Evolutionary conservation across 1,140 invertebrate species (phyloP).

Genomic region (Rhynchophorus ferrugineus): DNA sequence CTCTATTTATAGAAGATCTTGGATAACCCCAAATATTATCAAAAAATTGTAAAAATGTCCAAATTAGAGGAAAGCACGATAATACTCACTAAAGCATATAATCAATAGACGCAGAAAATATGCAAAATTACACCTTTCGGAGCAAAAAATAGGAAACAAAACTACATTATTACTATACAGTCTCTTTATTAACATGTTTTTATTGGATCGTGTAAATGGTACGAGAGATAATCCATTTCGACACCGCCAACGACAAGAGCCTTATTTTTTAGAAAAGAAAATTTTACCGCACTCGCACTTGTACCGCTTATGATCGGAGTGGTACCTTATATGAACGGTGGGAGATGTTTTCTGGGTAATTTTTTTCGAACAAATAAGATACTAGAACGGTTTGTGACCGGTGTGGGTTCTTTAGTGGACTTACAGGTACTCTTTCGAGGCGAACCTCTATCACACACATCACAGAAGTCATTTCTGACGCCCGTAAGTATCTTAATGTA

Average conservation of each 20-base stretch:
- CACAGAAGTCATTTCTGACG: conserved; percentile 37
- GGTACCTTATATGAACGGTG: conserved; percentile 52
- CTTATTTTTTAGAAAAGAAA: conserved; percentile 35
- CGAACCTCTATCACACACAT: conserved; percentile 47
- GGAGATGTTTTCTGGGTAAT: conserved; percentile 56
- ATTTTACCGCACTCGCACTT: conserved; percentile 51
- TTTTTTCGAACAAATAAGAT: conserved; percentile 62
- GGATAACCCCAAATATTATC: too few relatives aligned
- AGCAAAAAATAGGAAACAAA: too few relatives aligned
- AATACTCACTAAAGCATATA: too few relatives aligned
- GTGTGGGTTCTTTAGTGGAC: conserved; percentile 67
- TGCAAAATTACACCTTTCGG: too few relatives aligned
- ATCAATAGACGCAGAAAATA: too few relatives aligned
- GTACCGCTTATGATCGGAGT: conserved; percentile 64
- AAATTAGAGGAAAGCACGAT: too few relatives aligned
- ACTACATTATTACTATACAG: too few relatives aligned
- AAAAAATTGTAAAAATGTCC: too few relatives aligned
- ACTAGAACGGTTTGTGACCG: conserved; percentile 70
- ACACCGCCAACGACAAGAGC: conserved; percentile 31
- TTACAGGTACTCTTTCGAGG: conserved; percentile 62
- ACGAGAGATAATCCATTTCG: conserved; percentile 25
- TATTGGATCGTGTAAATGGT: conserved; percentile 11
- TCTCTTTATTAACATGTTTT: neutral
- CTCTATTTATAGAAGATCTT: too few relatives aligned
- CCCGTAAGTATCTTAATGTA: conserved; percentile 38